Evolutionary conservation across 2,797 vertebrate genomes (phyloP), one percentile per base, ranked within the genome.

Genomic region (Odontamblyopus lacepedii): DNA sequence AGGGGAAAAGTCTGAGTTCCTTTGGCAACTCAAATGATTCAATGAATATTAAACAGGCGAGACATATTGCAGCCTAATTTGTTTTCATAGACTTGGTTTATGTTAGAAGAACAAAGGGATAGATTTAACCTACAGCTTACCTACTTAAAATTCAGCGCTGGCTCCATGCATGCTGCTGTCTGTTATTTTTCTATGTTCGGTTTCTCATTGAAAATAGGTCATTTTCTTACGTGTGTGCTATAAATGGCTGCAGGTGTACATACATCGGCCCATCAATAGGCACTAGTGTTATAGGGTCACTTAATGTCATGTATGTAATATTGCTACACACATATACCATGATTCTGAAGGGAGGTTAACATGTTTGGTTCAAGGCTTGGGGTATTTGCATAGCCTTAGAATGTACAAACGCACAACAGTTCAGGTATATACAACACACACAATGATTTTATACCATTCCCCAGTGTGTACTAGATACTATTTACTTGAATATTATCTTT

Each of bases 1-100:
- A 85, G 86, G 87, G 86, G 79, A 88, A 63, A 89, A 85, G 79
- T 80, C 81, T 80, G 83, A 81, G 76, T 80, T 70, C 74, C 76
- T 78, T 86, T 83, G 74, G 69, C 75, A 79, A 78, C 76, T 86
- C 70, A 71, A 84, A 78, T 72, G 69, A 86, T 77, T 87, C 72
- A 77, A 82, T 87, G 81, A 85, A 86, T 87, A 87, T 82, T 83
- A 83, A 87, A 80, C 64, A 81, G 80, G 64, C 2, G 13, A 41
- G n/a, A 38, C 61, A 75, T 74, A 75, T 29, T 72, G 71, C 70
- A 69, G 67, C 32, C 67, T 85, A 69, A 85, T 90, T 87, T 83
- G 80, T 82, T 88, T 75, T 74, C 70, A 81, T 73, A 55, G 63
- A 77, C 76, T 78, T 60, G 60, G 81, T 75, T 76, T 78, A 83